Evolutionary conservation across 2,888 invertebrate species (phyloP), one percentile per base, ranked within the genome.

Genomic region (Pardosa pseudoannulata): DNA sequence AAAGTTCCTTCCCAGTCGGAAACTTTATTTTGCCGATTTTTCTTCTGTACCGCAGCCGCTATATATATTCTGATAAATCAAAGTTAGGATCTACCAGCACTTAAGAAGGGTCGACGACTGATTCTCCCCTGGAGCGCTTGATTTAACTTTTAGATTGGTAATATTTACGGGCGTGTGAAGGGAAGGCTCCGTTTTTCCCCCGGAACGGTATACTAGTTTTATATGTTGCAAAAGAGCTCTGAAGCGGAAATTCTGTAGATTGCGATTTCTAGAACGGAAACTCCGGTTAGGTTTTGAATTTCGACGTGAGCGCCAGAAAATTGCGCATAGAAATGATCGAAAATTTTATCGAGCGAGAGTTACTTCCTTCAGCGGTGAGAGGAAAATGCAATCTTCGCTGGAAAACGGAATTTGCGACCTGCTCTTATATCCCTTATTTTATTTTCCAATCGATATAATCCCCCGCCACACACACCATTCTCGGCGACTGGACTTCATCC

Each of bases 291-390:
- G 82, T 78, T 85, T 85, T 85, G 78, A 85, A 85, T 78, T 85
- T 85, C 83, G 73, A 67, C 72, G 76, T 76, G 75, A 83, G 76
- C 70, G 50, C 71, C 76, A 78, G 83, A 85, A 78, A 85, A 85
- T 85, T 85, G 78, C 83, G 78, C 83, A 85, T 85, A 85, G 78
- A 85, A 78, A 85, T 85, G 83, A 85, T 85, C 72, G 73, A 68
- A 85, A 85, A 85, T 85, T 78, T 85, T 85, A 85, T 85, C 83
- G 83, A 85, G 83, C 83, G 83, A 31, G 56, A 76, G 82, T 76
- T 76, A 71, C 50, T 71, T 29, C 39, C 72, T 39, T 68, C 71
- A 36, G 68, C 56, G 73, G 78, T 39, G 81, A 80, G 80, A 68
- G 67, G 56, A 74, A 81, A 81, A 85, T 85, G 78, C 67, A 85